Conservation (phyloP, 2,797 vertebrate genomes). For the Notolabrus celidotus region DNA sequence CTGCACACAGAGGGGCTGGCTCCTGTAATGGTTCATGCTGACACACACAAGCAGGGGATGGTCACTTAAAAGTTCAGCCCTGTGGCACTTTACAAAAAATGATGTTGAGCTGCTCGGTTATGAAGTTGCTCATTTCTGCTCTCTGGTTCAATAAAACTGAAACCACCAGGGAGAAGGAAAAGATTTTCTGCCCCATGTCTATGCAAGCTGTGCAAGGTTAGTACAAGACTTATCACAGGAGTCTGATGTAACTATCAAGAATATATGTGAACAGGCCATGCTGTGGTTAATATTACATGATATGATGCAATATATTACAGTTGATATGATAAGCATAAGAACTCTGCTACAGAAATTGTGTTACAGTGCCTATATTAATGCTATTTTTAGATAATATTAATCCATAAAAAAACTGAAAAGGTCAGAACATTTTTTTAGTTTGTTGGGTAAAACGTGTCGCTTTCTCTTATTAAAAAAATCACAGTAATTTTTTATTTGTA, state of each 20-base stretch:
- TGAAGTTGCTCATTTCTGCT: slow-evolving; percentile 51
- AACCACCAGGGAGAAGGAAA: slow-evolving; percentile 6
- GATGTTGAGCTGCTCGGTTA: slow-evolving; percentile 58
- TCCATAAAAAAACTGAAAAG: no score
- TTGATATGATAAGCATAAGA: background rate
- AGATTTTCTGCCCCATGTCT: background rate
- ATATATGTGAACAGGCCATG: background rate
- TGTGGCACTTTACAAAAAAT: slow-evolving; percentile 59
- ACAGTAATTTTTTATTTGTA: no score
- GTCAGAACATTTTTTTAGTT: no score
- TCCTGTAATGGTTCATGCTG: slow-evolving; percentile 71
- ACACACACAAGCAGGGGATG: slow-evolving; percentile 69
- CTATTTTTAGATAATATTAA: no score
- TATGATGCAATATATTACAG: background rate
- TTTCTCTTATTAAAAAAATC: no score
- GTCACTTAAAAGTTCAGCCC: slow-evolving; percentile 77
- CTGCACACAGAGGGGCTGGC: slow-evolving; percentile 64
- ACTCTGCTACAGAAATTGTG: background rate
- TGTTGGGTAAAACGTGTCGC: no score
- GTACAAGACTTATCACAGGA: background rate
- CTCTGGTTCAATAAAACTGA: slow-evolving; percentile 42
- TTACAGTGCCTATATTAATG: no score
- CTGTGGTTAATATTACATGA: background rate
- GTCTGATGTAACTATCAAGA: background rate
- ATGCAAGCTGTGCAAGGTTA: slow-evolving; percentile 5